Evolutionary conservation across 2,888 invertebrate genomes (phyloP), one percentile per base, ranked within the genome.

Genomic region (Polymixis lichenea): DNA sequence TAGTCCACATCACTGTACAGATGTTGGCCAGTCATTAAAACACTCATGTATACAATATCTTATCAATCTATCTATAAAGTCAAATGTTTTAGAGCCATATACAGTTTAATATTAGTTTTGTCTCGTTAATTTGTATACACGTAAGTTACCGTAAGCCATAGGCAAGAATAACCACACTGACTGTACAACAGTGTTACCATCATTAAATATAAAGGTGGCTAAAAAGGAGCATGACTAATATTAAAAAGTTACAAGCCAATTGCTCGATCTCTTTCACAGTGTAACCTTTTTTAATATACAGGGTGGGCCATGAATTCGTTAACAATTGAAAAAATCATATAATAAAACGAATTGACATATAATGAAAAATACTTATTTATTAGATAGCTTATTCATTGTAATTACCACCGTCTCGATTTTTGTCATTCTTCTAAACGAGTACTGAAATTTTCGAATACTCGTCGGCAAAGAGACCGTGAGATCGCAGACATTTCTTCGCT

Each of bases 281-380:
- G 66, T 46, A 71, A 81, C 68, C 65, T 64, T 82, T 82, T 66
- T 62, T 56, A 74, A 69, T 85, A 67, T 80, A 32, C n/a, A n/a
- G n/a, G n/a, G n/a, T n/a, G n/a, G n/a, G n/a, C n/a, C n/a, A n/a
- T n/a, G n/a, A n/a, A n/a, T n/a, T n/a, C n/a, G n/a, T n/a, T n/a
- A n/a, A n/a, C n/a, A n/a, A n/a, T n/a, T n/a, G n/a, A n/a, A n/a
- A n/a, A n/a, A n/a, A n/a, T n/a, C n/a, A n/a, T n/a, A n/a, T n/a
- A n/a, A n/a, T n/a, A n/a, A n/a, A n/a, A n/a, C n/a, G n/a, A n/a
- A n/a, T n/a, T n/a, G n/a, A n/a, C n/a, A n/a, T n/a, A n/a, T n/a
- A n/a, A n/a, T n/a, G n/a, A n/a, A n/a, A n/a, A n/a, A n/a, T n/a
- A n/a, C n/a, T n/a, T n/a, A n/a, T n/a, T n/a, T n/a, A n/a, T n/a